Base-by-base conservation (phyloP, 2,113 vertebrate species). In the Machaerirhynchus nigripectus region DNA sequence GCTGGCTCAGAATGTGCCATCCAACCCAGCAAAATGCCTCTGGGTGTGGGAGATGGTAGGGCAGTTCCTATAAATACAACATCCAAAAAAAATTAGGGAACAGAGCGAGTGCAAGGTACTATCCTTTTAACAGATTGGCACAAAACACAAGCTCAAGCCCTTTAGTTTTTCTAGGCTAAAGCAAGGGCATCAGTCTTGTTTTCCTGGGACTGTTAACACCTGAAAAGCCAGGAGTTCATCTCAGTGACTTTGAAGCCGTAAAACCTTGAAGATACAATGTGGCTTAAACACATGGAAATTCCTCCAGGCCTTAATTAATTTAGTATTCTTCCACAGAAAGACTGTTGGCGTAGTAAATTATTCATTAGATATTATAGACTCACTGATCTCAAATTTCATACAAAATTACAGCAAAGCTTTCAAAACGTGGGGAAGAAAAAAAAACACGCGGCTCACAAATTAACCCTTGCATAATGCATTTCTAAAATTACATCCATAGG, bases 221-320 rank as follows among this genome's bases (percentile, higher is more conserved):
- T 95, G 95, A 92, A 92, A 93, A 95, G 88, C 87, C 95, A 87
- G 59, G 79, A 94, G 92, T 96, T 94, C 96, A 95, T 96, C 87
- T 93, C 91, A 46, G 56, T 94, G 87, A 93, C 97, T 97, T 97
- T 97, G 96, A 97, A 98, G 94, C 92, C 63, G 76, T 93, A 95
- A 96, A 97, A 96, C 92, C 97, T 97, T 97, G 96, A 97, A 96
- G 97, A 97, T 76, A 97, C 96, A 97, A 97, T 96, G 80, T 96
- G 93, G 87, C 82, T 97, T 97, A 97, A 97, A 97, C 94, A 97
- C 97, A 97, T 95, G 95, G 68, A 97, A 97, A 97, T 96, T 97
- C 97, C 97, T 97, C 79, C 96, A 97, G 97, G 97, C 96, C 96
- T 96, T 97, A 98, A 97, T 97, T 97, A 98, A 97, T 98, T 97